These are phyloP conservation scores for Toxonevra muliebris DNA, from an alignment of 2,888 invertebrate genomes.

Conservation along the genomic window DNA sequence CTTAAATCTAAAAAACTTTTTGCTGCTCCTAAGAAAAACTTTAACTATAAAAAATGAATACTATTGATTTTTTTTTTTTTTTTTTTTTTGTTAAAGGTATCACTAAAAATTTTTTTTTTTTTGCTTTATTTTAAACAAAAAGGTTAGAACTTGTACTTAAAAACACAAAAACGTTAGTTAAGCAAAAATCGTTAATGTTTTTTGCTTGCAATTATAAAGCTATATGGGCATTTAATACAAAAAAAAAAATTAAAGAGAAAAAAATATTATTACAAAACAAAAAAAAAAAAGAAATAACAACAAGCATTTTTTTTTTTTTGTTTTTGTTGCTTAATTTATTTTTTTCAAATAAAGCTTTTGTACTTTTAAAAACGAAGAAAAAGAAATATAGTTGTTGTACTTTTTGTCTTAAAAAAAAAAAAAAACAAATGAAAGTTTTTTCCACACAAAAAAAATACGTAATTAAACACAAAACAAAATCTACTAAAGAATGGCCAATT, in stretches of 20 bases:
- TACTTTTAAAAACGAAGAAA: conserved; percentile 47
- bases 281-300: conserved; percentile 33
- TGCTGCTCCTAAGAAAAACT: conserved; percentile 37
- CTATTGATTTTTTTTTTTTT: conserved; percentile 36
- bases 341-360: conserved; percentile 49
- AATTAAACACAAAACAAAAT: conserved; percentile 32
- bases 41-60: conserved; percentile 32
- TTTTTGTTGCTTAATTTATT: conserved; percentile 38
- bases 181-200: neutral
- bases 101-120: conserved; percentile 40
- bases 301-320: conserved; percentile 33
- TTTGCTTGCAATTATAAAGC: conserved; percentile 48
- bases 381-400: conserved; percentile 44
- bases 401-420: conserved; percentile 42
- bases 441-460: conserved; percentile 41
- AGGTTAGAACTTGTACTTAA: conserved; percentile 46
- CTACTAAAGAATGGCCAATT: conserved; percentile 46
- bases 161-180: neutral
- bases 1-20: neutral
- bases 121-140: conserved; percentile 39
- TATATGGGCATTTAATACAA: conserved; percentile 62
- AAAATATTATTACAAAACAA: conserved; percentile 6
- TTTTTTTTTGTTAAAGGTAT: conserved; percentile 41
- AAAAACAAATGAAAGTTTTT: neutral
- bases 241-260: conserved; percentile 44